Evolutionary conservation across 64 coral and sea anemone species (phyloP).

Genomic region (Montipora efflorescens): DNA sequence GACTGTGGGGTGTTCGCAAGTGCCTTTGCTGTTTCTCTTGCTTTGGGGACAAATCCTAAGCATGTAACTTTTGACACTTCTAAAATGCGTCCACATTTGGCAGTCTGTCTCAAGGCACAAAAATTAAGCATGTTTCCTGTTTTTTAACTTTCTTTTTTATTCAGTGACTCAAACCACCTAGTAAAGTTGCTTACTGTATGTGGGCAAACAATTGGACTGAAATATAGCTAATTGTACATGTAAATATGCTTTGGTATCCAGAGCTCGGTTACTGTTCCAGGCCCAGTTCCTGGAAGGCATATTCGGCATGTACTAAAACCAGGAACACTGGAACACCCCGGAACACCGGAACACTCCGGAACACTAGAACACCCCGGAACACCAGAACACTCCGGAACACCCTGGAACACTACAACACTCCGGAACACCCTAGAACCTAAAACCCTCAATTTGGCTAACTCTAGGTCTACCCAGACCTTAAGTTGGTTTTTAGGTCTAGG

Average conservation of each 20-base stretch:
- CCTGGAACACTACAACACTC: too few species aligned
- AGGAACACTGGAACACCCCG: too few species aligned
- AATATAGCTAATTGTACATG: neutral
- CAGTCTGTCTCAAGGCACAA: neutral
- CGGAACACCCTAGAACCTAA: too few species aligned
- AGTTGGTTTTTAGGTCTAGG: too few species aligned
- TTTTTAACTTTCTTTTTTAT: neutral
- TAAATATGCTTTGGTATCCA: too few species aligned
- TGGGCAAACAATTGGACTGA: neutral
- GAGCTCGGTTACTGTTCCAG: neutral
- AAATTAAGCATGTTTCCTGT: neutral
- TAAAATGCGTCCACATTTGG: neutral
- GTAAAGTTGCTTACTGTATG: neutral
- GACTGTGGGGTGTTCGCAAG: too few species aligned
- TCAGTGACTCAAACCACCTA: neutral
- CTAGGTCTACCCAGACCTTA: too few species aligned
- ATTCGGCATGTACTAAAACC: too few species aligned
- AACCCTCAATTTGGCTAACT: too few species aligned
- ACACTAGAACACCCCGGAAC: too few species aligned
- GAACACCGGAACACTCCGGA: too few species aligned
- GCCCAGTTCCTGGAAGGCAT: neutral
- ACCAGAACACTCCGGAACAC: too few species aligned
- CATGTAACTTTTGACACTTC: slow-evolving; percentile 22
- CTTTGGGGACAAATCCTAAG: neutral
- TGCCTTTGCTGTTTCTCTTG: neutral